Evolutionary conservation across 2,888 invertebrate species (phyloP), one percentile per base, ranked within the genome.

Genomic region (Drosophila subquinaria): DNA sequence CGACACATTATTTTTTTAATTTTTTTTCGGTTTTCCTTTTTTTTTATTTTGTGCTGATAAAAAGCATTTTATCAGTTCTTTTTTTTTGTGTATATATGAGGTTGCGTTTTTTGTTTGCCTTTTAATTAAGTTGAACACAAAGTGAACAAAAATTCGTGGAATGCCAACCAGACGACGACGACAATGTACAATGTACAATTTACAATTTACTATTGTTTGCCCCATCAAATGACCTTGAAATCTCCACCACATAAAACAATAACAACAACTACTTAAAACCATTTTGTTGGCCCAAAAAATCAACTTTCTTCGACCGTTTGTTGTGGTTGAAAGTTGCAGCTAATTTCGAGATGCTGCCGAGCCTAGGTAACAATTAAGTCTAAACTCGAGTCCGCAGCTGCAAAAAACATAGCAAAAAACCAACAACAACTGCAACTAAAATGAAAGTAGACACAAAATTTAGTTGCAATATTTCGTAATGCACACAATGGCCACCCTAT

Each of bases 61-160:
- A 84, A 79, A 52, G 53, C 40, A 52, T 83, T 83, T 87, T 87
- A 87, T 82, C 82, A 82, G 82, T 73, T 63, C 55, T 60, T 40
- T 67, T 67, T 57, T 65, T 53, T 36, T 61, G 40, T 81, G 23
- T 77, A 47, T 69, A 45, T 79, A 23, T 81, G 67, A 63, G 78
- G 75, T 78, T 74, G 73, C 64, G 75, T 71, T 77, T 77, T 73
- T 72, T 86, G 88, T 84, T 84, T 84, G 88, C 83, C 83, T 88
- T 88, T 88, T 84, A 84, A 84, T 84, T 84, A 84, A 88, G 79
- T 86, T 79, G 88, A 86, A 88, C 81, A 82, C 62, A 69, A 65
- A 62, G 69, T 67, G 76, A 59, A 52, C 47, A 68, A 68, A 69
- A 78, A 81, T 73, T 68, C 66, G 67, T 69, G 78, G 73, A 69